These are phyloP conservation scores for Hyles vespertilio DNA, from an alignment of 1,140 invertebrate species.

Conservation along the genomic window DNA sequence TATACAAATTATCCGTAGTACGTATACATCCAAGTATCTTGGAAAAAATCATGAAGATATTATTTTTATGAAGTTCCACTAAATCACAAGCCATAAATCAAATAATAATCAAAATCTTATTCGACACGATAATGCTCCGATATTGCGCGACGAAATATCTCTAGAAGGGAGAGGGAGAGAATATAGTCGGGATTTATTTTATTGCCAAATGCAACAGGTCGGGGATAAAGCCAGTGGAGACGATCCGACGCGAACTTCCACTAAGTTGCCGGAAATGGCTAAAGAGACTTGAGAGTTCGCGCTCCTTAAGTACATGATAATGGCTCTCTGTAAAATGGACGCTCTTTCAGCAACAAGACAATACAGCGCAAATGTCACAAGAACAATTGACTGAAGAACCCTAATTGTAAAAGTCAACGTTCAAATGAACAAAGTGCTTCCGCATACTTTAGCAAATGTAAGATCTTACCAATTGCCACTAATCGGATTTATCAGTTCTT, in stretches of 20 bases:
- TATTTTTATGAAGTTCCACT: too few species aligned
- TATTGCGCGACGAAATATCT: constrained; percentile 8
- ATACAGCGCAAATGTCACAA: too few species aligned
- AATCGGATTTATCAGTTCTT: constrained; percentile 25
- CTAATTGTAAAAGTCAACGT: too few species aligned
- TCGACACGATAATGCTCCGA: neutral
- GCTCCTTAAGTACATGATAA: constrained; percentile 26
- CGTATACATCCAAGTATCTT: too few species aligned
- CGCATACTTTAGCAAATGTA: too few species aligned
- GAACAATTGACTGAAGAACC: too few species aligned
- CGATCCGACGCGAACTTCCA: constrained; percentile 24
- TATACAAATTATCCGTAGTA: too few species aligned
- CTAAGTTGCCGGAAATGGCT: constrained; percentile 32
- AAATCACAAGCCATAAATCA: neutral
- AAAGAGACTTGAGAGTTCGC: constrained; percentile 20
- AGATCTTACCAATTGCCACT: constrained; percentile 6
- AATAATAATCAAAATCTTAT: constrained; percentile 1
- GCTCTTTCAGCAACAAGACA: too few species aligned
- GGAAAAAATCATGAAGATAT: too few species aligned
- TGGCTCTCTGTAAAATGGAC: constrained; percentile 14
- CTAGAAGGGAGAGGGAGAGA: constrained; percentile 12
- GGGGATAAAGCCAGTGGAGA: constrained; percentile 29
- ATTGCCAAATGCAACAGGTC: constrained; percentile 68
- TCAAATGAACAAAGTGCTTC: too few species aligned
- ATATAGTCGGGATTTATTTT: constrained; percentile 52